Evolutionary conservation across 2,888 invertebrate genomes (phyloP), one percentile per base, ranked within the genome.

Genomic region (Schizaphis graminum): DNA sequence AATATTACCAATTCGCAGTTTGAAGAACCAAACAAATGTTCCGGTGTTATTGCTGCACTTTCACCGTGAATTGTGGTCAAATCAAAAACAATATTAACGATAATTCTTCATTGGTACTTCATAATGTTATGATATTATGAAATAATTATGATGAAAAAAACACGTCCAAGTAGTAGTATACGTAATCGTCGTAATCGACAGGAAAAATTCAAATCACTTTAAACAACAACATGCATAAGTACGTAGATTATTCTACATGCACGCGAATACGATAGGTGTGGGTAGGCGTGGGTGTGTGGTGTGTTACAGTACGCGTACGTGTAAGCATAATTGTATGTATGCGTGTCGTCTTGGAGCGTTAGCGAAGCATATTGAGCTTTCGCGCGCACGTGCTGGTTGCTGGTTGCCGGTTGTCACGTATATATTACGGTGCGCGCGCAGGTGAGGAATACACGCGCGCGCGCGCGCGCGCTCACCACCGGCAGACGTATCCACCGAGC

Each of bases 331-430:
- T 35, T 8, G 21, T 44, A 56, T 44, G 28, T n/a, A 24, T 49
- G 56, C 49, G 93, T 89, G 49, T 41, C 49, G 93, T 90, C 61
- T 85, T 93, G 85, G 85, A 93, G 57, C 35, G 93, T 89, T 35
- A 28, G 84, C 84, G 41, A 85, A 49, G 35, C 77, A 57, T 93
- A 93, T 93, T 90, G 92, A 92, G 92, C 87, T 92, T 93, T 89
- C 57, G 85, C 85, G 93, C 49, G 49, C 93, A 93, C 93, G 93
- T 93, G 93, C 89, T 90, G 89, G 56, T 56, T 90, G 93, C 89
- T 90, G 89, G 77, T 56, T 61, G 90, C 93, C 93, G 89, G 93
- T 89, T 86, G 77, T 35, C 77, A 24, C 41, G 88, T 77, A 35
- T 35, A 24, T 24, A 3, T 21, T 49, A n/a, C 21, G 26, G 24